Percentiles rank a stretch among this genome's conserved stretches.
phyloP scores from a whole-genome alignment of 2,113 vertebrate genomes.

The Semicossyphus pulcher region DNA sequence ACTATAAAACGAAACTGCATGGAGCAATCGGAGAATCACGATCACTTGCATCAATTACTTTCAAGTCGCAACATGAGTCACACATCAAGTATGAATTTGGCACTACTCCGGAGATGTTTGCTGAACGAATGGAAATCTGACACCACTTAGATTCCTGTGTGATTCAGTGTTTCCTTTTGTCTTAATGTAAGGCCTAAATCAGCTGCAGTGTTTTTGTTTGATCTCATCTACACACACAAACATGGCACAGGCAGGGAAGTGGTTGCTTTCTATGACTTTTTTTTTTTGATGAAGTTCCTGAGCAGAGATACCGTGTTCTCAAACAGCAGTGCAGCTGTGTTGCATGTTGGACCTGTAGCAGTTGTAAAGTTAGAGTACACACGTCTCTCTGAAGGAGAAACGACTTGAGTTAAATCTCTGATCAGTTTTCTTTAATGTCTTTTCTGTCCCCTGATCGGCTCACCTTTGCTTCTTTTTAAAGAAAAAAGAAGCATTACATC shows the following conservation, averaged over 20 bases:
- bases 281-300: conserved; percentile 3
- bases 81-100: conserved; percentile 55
- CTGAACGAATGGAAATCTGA: conserved; percentile 52
- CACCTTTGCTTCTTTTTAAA: not conserved
- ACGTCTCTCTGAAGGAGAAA: conserved; percentile 13
- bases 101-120: conserved; percentile 41
- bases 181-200: not conserved
- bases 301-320: conserved; percentile 15
- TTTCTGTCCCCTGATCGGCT: not conserved
- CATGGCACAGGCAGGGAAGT: not conserved
- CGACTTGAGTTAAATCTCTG: not conserved
- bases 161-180: conserved; percentile 23
- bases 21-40: not conserved
- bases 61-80: conserved; percentile 56
- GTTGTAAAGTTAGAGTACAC: conserved; percentile 23
- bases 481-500: not conserved
- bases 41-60: conserved; percentile 1
- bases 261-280: conserved; percentile 14
- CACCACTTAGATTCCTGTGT: conserved; percentile 9
- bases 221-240: not conserved
- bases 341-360: not conserved
- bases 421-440: not conserved
- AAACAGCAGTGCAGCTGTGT: conserved; percentile 26
- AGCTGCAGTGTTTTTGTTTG: conserved; percentile 10
- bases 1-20: not conserved